These are phyloP conservation scores for Meteorus sp. DNA, from an alignment of 1,140 invertebrate genomes.

Conservation along the genomic window DNA sequence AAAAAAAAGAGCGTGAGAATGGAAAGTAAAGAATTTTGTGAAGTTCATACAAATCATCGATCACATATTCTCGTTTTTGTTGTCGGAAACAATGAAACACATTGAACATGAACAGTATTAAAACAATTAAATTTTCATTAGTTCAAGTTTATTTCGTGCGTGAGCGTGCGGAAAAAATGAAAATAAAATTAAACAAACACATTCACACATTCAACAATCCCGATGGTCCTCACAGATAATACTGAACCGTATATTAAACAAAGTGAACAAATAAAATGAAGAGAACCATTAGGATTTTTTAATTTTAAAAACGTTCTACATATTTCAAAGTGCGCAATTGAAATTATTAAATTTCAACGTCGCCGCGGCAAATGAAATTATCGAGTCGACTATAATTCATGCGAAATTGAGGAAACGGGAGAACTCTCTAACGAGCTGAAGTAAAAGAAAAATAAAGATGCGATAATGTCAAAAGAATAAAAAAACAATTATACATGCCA, in stretches of 20 bases:
- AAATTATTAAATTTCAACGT: neutral
- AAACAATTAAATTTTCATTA: too few relatives aligned
- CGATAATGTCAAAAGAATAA: constrained; percentile 9
- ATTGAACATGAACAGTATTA: too few relatives aligned
- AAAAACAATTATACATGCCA: neutral
- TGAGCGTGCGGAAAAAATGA: too few relatives aligned
- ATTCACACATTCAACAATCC: too few relatives aligned
- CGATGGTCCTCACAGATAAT: too few relatives aligned
- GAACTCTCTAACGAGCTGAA: constrained; percentile 8
- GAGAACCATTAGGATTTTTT: neutral
- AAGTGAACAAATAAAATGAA: neutral
- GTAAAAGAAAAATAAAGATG: neutral
- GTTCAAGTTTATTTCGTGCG: too few relatives aligned
- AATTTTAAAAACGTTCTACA: neutral
- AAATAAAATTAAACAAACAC: too few relatives aligned
- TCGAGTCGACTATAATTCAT: constrained; percentile 10
- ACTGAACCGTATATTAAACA: too few relatives aligned
- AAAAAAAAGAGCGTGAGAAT: neutral
- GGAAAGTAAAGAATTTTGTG: too few relatives aligned
- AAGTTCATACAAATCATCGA: too few relatives aligned
- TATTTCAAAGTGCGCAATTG: neutral
- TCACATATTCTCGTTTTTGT: too few relatives aligned
- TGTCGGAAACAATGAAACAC: too few relatives aligned
- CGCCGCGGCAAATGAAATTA: neutral
- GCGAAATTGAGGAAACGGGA: neutral